Base-by-base conservation (phyloP, 2,797 vertebrate species). In the Microctenopoma stevenorrisi region DNA sequence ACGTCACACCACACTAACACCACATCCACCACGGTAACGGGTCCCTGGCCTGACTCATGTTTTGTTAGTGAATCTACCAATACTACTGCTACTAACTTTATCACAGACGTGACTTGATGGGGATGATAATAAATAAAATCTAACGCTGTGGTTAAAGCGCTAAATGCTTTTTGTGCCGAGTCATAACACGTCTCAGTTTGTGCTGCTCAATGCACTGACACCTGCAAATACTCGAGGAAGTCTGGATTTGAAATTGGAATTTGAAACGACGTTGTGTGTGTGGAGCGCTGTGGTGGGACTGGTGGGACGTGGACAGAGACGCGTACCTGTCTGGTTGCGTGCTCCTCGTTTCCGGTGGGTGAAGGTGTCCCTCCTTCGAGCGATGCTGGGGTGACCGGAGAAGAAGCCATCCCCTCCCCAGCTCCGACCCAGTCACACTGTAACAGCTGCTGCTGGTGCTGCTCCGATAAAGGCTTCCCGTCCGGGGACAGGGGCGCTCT, bases 291-390 rank as follows among this genome's bases (percentile, higher is more conserved):
- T 10, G 26, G 16, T 60, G 43, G 35, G 30, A 11, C 25, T 25
- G 22, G 30, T 10, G 13, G 42, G 26, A 13, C 48, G 8, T 1
- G 51, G 35, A 35, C 1, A 26, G 11, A 49, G 26, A 9, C 25
- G 52, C 26, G 25, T 73, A 96, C 96, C 96, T 96, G 94, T 77
- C 94, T 91, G 87, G 92, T 86, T 8, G 72, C 35, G 76, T 88
- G 92, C 63, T 92, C 89, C 63, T 93, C 91, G 53, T 90, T 91
- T 78, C 88, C 93, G n/a, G 83, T 90, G 50, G 92, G 91, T 63
- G 94, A 95, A 55, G 93, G 91, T 67, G 88, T 94, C 86, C 90
- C 93, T 90, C 90, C 94, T 75, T 92, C 93, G 5, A 89, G 57
- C 72, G 92, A 91, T 30, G 89, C 88, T 40, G 91, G 86, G 59